A percentile compares a stretch with the other conserved stretches of the same genome.
Evolutionary conservation across 2,797 vertebrate species (phyloP).

Genomic region (Pseudochaenichthys georgianus): DNA sequence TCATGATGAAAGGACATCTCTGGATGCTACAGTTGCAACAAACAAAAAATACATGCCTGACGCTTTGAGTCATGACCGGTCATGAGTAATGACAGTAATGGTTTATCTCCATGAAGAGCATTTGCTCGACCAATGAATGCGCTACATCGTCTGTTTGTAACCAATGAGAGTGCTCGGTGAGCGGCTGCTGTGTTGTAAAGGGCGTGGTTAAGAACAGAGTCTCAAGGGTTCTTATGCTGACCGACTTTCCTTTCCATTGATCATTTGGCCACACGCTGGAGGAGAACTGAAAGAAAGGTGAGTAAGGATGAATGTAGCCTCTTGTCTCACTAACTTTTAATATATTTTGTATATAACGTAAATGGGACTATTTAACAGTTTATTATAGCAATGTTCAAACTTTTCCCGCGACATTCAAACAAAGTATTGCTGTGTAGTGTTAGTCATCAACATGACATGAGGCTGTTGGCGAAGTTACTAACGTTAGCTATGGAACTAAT

Average conservation of each 20-base stretch:
- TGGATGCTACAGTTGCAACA: neutral
- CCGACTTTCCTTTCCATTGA: constrained; percentile 15
- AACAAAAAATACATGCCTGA: constrained; percentile 18
- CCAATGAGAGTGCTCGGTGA: constrained; percentile 33
- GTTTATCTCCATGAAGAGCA: constrained; percentile 15
- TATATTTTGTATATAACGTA: accelerated
- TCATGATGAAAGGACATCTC: too few relatives aligned
- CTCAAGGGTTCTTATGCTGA: neutral
- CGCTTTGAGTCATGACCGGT: constrained; percentile 34
- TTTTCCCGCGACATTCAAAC: neutral
- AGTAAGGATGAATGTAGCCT: neutral
- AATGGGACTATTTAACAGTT: neutral
- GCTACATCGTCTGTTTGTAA: accelerated
- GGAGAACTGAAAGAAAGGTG: constrained; percentile 6
- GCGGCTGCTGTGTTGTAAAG: neutral
- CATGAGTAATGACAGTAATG: constrained; percentile 14
- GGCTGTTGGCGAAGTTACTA: constrained; percentile 4
- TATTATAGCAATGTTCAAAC: accelerated
- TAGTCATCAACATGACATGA: constrained; percentile 18
- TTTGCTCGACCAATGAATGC: constrained; percentile 39
- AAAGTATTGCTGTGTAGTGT: neutral
- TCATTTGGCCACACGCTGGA: constrained; percentile 7
- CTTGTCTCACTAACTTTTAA: accelerated
- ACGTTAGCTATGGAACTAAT: constrained; percentile 11
- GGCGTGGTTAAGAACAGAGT: constrained; percentile 10